Evolutionary conservation across 2,113 vertebrate genomes (phyloP).

Genomic region (Circaetus gallicus): DNA sequence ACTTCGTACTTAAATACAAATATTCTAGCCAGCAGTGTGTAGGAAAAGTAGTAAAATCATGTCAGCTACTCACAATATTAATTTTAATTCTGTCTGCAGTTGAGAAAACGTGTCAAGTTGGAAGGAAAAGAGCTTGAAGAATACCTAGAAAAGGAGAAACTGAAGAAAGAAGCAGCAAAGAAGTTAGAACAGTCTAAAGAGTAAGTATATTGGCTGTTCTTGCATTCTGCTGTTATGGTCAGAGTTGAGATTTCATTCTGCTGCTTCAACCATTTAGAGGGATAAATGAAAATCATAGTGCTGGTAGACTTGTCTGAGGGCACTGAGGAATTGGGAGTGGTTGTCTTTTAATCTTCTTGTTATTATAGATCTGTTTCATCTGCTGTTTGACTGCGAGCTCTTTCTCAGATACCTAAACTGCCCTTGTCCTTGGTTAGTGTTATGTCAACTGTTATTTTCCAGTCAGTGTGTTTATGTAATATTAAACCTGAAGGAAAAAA

Average conservation of each 20-base stretch:
- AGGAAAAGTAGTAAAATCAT: background rate
- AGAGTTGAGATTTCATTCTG: background rate
- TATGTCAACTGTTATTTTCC: background rate
- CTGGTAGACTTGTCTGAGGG: background rate
- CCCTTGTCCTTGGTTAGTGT: background rate
- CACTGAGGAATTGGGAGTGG: background rate
- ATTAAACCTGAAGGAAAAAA: background rate
- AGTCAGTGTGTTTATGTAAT: background rate
- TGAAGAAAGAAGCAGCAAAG: slow-evolving; percentile 96
- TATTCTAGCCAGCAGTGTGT: background rate
- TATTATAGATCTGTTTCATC: background rate
- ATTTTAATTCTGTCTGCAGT: slow-evolving; percentile 64
- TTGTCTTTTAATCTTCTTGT: background rate
- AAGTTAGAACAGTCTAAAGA: slow-evolving; percentile 98
- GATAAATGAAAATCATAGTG: background rate
- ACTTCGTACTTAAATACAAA: background rate
- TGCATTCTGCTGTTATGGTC: background rate
- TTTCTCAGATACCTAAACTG: background rate
- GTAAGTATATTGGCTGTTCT: slow-evolving; percentile 72
- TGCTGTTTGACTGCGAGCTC: background rate
- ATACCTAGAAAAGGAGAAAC: slow-evolving; percentile 91
- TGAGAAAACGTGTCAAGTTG: slow-evolving; percentile 93
- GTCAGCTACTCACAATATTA: background rate
- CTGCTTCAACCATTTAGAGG: background rate
- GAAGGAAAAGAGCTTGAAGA: slow-evolving; percentile 97